A percentile compares a stretch with the other conserved stretches of the same genome.
These are phyloP conservation scores for Loriculus beryllinus DNA, from an alignment of 2,797 vertebrate species.

Conservation along the genomic window DNA sequence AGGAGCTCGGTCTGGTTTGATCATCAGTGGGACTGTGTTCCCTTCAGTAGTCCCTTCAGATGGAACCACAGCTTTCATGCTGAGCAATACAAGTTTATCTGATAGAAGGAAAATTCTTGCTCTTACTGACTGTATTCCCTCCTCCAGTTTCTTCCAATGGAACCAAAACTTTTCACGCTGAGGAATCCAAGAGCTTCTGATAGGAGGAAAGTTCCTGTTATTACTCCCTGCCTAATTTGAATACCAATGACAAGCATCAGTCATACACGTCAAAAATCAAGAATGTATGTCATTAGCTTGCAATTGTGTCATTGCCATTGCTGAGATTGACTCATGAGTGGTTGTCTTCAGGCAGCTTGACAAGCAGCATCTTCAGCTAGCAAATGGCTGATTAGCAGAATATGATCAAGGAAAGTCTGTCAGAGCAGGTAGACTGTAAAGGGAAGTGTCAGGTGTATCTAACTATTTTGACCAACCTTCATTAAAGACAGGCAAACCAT, in stretches of 20 bases:
- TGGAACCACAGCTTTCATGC: background rate
- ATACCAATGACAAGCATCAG: background rate
- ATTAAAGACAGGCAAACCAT: background rate
- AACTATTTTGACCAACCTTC: background rate
- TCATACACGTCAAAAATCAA: background rate
- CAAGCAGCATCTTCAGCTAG: background rate
- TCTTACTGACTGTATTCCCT: background rate
- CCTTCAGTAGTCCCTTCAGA: background rate
- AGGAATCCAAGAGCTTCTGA: background rate
- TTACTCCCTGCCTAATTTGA: background rate
- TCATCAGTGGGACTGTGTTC: background rate
- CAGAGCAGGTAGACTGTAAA: background rate
- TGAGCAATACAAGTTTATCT: background rate
- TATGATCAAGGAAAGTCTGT: background rate
- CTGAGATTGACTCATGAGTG: background rate
- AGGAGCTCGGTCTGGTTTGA: background rate
- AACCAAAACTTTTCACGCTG: background rate
- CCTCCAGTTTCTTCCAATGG: background rate
- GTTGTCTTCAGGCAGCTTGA: background rate
- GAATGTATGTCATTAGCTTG: background rate
- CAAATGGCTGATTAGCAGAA: background rate
- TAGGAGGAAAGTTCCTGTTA: background rate
- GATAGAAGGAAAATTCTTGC: background rate
- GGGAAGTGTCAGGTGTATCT: background rate
- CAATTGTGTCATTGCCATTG: background rate